Evolutionary conservation across 1,140 invertebrate species (phyloP).

Genomic region (Thaumatotibia leucotreta): DNA sequence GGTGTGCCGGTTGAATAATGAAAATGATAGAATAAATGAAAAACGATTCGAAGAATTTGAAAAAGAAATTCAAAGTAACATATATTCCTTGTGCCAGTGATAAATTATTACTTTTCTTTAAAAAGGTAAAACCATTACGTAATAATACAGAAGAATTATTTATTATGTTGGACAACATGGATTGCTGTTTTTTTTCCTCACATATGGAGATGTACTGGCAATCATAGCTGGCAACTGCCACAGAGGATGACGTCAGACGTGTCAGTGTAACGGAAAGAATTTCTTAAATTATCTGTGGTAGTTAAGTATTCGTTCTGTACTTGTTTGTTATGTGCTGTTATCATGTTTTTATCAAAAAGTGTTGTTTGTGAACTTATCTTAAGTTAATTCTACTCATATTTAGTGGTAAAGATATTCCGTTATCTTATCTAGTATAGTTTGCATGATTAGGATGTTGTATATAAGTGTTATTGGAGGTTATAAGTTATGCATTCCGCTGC

Average conservation of each 20-base stretch:
- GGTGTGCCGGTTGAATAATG: neutral
- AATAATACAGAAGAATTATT: neutral
- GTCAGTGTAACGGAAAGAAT: conserved; percentile 9
- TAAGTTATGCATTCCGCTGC: conserved; percentile 30
- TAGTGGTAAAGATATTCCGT: conserved; percentile 60
- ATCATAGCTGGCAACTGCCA: neutral
- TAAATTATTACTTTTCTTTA: neutral
- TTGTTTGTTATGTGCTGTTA: conserved; percentile 60
- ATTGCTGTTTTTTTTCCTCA: neutral
- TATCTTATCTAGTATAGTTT: conserved; percentile 55
- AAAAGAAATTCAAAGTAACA: neutral
- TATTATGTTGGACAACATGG: neutral
- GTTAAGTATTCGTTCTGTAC: conserved; percentile 35
- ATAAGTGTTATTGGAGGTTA: conserved; percentile 56
- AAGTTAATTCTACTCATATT: conserved; percentile 51
- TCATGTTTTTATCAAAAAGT: conserved; percentile 75
- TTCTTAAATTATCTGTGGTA: conserved; percentile 36
- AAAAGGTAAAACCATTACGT: neutral
- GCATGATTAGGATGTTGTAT: conserved; percentile 37
- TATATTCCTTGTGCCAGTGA: neutral
- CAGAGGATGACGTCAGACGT: neutral
- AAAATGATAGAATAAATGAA: neutral
- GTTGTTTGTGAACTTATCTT: conserved; percentile 62
- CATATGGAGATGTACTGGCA: neutral
- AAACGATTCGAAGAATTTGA: neutral